These are phyloP conservation scores for Steromphala cineraria DNA, from an alignment of 2,888 invertebrate species.

Conservation along the genomic window DNA sequence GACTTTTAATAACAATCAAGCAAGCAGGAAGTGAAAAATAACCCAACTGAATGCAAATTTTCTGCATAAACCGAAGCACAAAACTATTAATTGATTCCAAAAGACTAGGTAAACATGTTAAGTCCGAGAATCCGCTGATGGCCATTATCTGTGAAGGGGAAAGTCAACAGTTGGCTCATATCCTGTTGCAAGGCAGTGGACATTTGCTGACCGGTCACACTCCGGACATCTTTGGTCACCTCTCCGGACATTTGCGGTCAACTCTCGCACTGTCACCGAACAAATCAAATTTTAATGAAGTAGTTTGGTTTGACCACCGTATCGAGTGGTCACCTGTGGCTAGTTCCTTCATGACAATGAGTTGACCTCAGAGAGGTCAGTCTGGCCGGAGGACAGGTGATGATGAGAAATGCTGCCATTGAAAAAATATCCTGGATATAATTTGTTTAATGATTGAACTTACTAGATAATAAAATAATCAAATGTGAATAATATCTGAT, in stretches of 20 bases:
- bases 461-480: too few relatives aligned
- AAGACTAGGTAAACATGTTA: background rate
- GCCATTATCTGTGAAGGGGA: background rate
- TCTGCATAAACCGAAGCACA: too few relatives aligned
- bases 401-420: background rate
- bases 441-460: too few relatives aligned
- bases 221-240: background rate
- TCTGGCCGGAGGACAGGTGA: background rate
- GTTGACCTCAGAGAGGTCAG: conserved; percentile 3
- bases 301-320: background rate
- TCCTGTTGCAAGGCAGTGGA: background rate
- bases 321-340: conserved; percentile 8
- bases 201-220: background rate
- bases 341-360: background rate
- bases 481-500: too few relatives aligned
- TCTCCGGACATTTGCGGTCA: background rate
- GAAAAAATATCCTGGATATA: background rate
- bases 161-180: conserved; percentile 5
- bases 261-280: background rate
- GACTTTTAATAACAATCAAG: too few relatives aligned
- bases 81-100: background rate
- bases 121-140: background rate
- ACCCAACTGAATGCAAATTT: too few relatives aligned
- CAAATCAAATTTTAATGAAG: conserved; percentile 19
- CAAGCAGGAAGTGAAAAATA: too few relatives aligned